A percentile compares a stretch with the other conserved stretches of the same genome.
Conservation (phyloP, 1,140 invertebrate genomes). For the Cydia amplana region DNA sequence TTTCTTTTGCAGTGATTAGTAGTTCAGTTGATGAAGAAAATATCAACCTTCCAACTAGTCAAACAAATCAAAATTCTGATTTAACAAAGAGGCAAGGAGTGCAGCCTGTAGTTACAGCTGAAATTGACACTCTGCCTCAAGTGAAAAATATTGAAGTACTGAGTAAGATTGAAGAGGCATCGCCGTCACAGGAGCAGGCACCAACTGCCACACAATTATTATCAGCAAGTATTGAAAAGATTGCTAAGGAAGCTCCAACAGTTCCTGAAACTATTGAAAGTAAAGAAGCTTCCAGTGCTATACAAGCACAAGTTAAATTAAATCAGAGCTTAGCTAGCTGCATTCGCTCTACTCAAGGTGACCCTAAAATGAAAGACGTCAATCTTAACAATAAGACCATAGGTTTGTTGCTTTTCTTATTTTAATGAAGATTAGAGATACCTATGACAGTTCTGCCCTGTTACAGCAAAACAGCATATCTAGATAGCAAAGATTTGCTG, state of each 20-base stretch:
- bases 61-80: slow-evolving; percentile 55
- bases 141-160: slow-evolving; percentile 55
- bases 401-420: slow-evolving; percentile 50
- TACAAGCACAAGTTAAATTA: slow-evolving; percentile 69
- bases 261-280: slow-evolving; percentile 38
- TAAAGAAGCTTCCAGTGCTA: slow-evolving; percentile 56
- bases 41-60: slow-evolving; percentile 71
- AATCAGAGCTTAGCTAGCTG: slow-evolving; percentile 67
- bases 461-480: too few species aligned
- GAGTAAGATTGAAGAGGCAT: slow-evolving; percentile 47
- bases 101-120: slow-evolving; percentile 45
- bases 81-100: slow-evolving; percentile 45
- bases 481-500: too few species aligned
- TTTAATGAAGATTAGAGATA: neutral
- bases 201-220: slow-evolving; percentile 63
- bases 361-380: slow-evolving; percentile 74
- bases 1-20: slow-evolving; percentile 69
- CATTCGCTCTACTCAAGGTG: slow-evolving; percentile 55
- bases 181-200: slow-evolving; percentile 42
- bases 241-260: slow-evolving; percentile 56
- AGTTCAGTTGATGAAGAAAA: slow-evolving; percentile 69
- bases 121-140: slow-evolving; percentile 50
- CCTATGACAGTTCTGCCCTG: neutral
- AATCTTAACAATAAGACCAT: slow-evolving; percentile 67
- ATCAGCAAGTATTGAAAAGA: slow-evolving; percentile 68